Conservation (phyloP, 2,888 invertebrate species). For the Phyllotreta striolata region DNA sequence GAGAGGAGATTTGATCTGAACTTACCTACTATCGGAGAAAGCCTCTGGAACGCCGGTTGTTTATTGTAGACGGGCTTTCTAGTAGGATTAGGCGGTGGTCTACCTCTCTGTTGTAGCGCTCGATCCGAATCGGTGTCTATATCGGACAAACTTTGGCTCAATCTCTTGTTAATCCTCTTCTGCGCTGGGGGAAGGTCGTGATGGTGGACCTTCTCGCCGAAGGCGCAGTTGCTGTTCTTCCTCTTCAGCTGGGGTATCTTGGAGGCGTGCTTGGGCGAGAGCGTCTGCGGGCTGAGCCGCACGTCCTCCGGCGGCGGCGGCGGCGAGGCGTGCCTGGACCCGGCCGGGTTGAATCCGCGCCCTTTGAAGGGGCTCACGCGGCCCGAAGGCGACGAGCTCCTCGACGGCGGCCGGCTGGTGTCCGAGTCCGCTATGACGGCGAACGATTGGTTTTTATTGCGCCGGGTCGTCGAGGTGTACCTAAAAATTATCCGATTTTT, state of each 20-base stretch:
- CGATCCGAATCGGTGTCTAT: slow-evolving; percentile 45
- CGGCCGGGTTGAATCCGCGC: slow-evolving; percentile 59
- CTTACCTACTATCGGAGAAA: slow-evolving; percentile 54
- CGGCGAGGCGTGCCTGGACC: slow-evolving; percentile 58
- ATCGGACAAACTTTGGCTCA: slow-evolving; percentile 57
- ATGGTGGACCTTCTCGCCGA: slow-evolving; percentile 53
- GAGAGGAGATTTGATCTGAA: neutral
- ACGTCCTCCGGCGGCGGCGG: slow-evolving; percentile 49
- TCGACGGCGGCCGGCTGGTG: slow-evolving; percentile 50
- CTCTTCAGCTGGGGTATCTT: slow-evolving; percentile 52
- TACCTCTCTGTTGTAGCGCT: slow-evolving; percentile 32
- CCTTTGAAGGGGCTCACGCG: slow-evolving; percentile 61
- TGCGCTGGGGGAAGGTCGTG: slow-evolving; percentile 43
- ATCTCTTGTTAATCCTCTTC: slow-evolving; percentile 49
- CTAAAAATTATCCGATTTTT: slow-evolving; percentile 37
- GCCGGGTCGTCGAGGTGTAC: slow-evolving; percentile 53
- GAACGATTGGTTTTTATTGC: slow-evolving; percentile 58
- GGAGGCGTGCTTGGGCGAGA: slow-evolving; percentile 42
- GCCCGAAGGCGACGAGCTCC: slow-evolving; percentile 55
- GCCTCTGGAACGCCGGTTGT: slow-evolving; percentile 52
- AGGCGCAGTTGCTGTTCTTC: slow-evolving; percentile 47
- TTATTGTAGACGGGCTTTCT: slow-evolving; percentile 43
- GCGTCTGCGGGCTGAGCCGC: slow-evolving; percentile 35
- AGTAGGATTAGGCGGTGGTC: slow-evolving; percentile 50
- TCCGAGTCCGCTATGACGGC: slow-evolving; percentile 59